Evolutionary conservation across 2,797 vertebrate species (phyloP).

Genomic region (Sparus aurata): DNA sequence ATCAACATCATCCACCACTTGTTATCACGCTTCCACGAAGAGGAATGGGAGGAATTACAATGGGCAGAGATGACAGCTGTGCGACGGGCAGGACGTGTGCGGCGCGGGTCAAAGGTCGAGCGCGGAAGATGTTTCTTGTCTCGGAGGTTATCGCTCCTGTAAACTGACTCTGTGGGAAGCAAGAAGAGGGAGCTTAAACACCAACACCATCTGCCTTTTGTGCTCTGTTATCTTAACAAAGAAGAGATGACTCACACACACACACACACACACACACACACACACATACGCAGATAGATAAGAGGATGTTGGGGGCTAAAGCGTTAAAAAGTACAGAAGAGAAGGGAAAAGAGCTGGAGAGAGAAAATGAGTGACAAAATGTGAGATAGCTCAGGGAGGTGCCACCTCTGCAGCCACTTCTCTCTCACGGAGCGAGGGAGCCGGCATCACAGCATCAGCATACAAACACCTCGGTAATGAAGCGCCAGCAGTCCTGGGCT

Average conservation of each 20-base stretch:
- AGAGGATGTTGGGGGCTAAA: constrained; percentile 24
- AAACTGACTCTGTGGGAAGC: constrained; percentile 25
- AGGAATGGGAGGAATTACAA: constrained; percentile 3
- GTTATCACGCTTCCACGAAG: not conserved
- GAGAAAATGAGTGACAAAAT: constrained; percentile 68
- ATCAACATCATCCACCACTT: not conserved
- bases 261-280: not conserved
- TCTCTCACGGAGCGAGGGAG: constrained; percentile 63
- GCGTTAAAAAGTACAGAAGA: constrained; percentile 50
- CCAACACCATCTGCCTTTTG: constrained; percentile 40
- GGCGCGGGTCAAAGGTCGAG: constrained; percentile 44
- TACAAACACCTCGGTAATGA: constrained; percentile 83
- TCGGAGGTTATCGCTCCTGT: constrained; percentile 16
- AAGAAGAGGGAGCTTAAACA: constrained; percentile 23
- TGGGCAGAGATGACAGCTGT: not conserved
- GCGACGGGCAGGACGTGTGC: not conserved
- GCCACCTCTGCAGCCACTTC: constrained; percentile 69
- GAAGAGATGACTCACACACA: constrained; percentile 24
- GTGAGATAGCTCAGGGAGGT: constrained; percentile 66
- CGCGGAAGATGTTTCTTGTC: constrained; percentile 11
- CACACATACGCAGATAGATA: constrained; percentile 11
- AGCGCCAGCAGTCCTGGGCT: constrained; percentile 77
- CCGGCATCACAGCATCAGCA: constrained; percentile 81
- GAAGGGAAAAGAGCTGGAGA: constrained; percentile 42
- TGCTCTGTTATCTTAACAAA: constrained; percentile 40